phyloP scores from a whole-genome alignment of 2,888 invertebrate genomes.

The Bimastos eiseni region DNA sequence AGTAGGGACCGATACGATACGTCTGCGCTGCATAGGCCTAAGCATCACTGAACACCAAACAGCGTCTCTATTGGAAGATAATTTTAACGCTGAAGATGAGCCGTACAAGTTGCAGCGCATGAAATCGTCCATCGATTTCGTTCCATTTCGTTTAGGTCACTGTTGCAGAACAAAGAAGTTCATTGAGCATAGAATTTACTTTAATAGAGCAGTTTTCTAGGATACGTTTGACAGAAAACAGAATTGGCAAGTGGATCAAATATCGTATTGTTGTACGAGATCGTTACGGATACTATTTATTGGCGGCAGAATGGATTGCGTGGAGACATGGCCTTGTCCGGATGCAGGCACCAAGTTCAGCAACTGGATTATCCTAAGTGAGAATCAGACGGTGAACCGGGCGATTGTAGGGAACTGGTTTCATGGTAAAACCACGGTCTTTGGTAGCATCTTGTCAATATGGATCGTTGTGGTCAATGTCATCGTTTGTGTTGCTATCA shows the following conservation, averaged over 20 bases:
- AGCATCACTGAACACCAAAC: too few relatives aligned
- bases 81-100: background rate
- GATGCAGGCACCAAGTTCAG: background rate
- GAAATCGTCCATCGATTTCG: background rate
- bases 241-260: background rate
- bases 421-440: conserved; percentile 23
- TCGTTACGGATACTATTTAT: background rate
- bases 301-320: background rate
- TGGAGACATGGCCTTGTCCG: background rate
- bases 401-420: conserved; percentile 14
- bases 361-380: background rate
- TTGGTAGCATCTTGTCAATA: conserved; percentile 33
- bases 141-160: background rate
- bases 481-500: background rate
- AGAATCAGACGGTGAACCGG: background rate
- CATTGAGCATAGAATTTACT: background rate
- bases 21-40: too few relatives aligned
- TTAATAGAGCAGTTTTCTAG: background rate
- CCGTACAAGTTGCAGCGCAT: background rate
- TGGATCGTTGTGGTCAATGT: conserved; percentile 37
- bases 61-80: background rate
- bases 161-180: background rate
- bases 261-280: background rate
- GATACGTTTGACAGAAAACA: background rate
- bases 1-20: too few relatives aligned